Base-by-base conservation (phyloP, 2,113 vertebrate genomes). In the Scomber colias region DNA sequence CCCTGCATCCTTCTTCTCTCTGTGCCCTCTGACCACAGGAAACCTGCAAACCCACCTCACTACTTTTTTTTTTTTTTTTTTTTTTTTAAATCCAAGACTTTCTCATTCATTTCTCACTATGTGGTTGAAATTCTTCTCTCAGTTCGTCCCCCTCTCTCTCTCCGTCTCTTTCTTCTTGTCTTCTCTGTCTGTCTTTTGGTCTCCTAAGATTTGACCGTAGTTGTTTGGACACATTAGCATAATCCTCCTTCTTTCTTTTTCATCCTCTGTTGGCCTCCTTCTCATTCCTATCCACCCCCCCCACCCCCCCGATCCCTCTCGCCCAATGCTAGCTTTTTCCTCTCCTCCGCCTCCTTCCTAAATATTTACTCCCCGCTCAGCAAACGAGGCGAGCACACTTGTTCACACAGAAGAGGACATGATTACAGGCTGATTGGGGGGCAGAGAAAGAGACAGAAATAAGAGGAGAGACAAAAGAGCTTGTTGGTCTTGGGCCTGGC, bases 171-270 rank as follows among this genome's bases (percentile, higher is more conserved):
- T 77, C 66, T 69, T 69, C 64, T 44, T 12, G 16, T 30, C 56
- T 50, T 40, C 31, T 49, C 73, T 5, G 13, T 59, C 60, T 30
- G 55, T 15, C 59, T 7, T 56, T 79, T 64, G 17, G 53, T 60
- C 71, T 40, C 66, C 24, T 3, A 35, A 81, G 50, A 56, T 75
- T 78, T 63, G 55, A 62, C 81, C 40, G 11, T 30, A 61, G 79
- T 62, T 89, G 87, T 90, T 90, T 84, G 69, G 77, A 71, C 3
- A 76, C 70, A 92, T 92, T 90, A 79, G 77, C 91, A 90, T 93
- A 92, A 87, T 87, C 84, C 88, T 73, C 74, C 75, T 14, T 76
- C 40, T 63, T 40, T 79, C 64, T 85, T 56, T 30, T 57, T 71
- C 40, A 19, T 19, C 61, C 61, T 46, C 40, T 24, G 27, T 24